phyloP scores from a whole-genome alignment of 1,140 invertebrate species.

The Aricia agestis region DNA sequence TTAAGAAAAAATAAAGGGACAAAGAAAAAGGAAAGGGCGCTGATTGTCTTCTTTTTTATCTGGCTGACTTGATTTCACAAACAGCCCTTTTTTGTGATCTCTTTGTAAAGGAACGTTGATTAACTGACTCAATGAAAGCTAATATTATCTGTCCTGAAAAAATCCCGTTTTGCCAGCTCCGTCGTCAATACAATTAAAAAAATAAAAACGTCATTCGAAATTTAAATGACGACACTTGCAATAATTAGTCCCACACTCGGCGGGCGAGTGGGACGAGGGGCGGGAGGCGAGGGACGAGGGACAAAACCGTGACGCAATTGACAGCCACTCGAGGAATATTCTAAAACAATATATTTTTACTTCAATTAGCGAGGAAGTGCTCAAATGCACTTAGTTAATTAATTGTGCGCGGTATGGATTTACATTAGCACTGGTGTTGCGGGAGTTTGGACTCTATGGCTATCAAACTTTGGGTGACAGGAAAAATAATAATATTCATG shows the following conservation, averaged over 20 bases:
- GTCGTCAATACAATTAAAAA: background rate
- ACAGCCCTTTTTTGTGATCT: slow-evolving; percentile 41
- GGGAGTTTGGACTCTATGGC: background rate
- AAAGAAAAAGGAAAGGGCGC: slow-evolving; percentile 42
- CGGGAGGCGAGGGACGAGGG: background rate
- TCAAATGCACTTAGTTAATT: slow-evolving; percentile 10
- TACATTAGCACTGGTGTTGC: background rate
- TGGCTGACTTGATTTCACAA: slow-evolving; percentile 60
- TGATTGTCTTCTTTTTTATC: slow-evolving; percentile 59
- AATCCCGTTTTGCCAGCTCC: background rate
- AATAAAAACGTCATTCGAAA: background rate
- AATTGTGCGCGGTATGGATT: slow-evolving; percentile 5
- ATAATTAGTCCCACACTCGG: slow-evolving; percentile 13
- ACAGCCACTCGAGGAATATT: slow-evolving; percentile 13
- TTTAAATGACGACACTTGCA: background rate
- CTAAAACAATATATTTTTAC: slow-evolving; percentile 17
- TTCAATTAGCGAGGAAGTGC: slow-evolving; percentile 1
- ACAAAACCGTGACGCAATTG: slow-evolving; percentile 10
- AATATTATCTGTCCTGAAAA: slow-evolving; percentile 23
- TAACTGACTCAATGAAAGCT: slow-evolving; percentile 32
- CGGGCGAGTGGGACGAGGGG: background rate
- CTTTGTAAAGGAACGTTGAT: slow-evolving; percentile 44
- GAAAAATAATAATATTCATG: too few relatives aligned
- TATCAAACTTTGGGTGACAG: background rate
- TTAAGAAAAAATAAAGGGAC: slow-evolving; percentile 70